A percentile compares a stretch with the other conserved stretches of the same genome.
phyloP scores from a whole-genome alignment of 1,140 invertebrate genomes.

The Papilio polyxenes region DNA sequence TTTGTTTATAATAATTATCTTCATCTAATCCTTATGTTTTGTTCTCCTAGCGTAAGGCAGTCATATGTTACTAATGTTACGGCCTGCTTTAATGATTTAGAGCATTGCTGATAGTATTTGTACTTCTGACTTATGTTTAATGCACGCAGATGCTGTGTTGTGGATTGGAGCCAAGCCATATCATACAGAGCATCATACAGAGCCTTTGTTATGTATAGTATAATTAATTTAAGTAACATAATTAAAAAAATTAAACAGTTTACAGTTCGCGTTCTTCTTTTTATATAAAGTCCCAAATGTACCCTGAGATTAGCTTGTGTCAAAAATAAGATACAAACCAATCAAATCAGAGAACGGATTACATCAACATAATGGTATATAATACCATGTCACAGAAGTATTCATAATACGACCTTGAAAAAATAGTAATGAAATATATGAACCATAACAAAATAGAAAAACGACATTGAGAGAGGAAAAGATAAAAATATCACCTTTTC shows the following conservation, averaged over 20 bases:
- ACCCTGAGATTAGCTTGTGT: too few relatives aligned
- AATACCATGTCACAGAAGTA: background rate
- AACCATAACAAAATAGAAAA: too few relatives aligned
- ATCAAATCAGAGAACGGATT: too few relatives aligned
- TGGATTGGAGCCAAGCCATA: constrained; percentile 36
- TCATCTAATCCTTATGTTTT: background rate
- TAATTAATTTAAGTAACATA: background rate
- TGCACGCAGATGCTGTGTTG: constrained; percentile 15
- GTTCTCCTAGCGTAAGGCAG: background rate
- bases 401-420: background rate
- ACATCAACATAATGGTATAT: too few relatives aligned
- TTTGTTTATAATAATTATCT: background rate
- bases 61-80: constrained; percentile 1
- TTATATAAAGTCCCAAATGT: too few relatives aligned
- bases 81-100: constrained; percentile 8
- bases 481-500: background rate
- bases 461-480: too few relatives aligned
- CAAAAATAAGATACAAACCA: too few relatives aligned
- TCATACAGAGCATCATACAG: too few relatives aligned
- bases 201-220: background rate
- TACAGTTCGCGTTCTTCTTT: too few relatives aligned
- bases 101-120: constrained; percentile 31
- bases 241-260: background rate
- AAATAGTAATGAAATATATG: too few relatives aligned
- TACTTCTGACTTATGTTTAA: constrained; percentile 39